These are phyloP conservation scores for Rosalia funebris DNA, from an alignment of 2,888 invertebrate genomes.

Conservation along the genomic window DNA sequence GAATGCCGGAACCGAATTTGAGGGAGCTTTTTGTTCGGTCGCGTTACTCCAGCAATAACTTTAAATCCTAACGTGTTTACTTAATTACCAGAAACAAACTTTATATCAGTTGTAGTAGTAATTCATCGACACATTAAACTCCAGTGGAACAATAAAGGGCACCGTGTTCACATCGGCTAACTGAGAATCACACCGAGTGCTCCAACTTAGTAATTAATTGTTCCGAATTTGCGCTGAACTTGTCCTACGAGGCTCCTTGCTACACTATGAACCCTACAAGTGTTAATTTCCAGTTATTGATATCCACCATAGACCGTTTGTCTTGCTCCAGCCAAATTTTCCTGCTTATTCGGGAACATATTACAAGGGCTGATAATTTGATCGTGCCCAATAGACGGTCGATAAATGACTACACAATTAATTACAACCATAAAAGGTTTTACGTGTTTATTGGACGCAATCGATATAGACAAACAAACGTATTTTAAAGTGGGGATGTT, in stretches of 20 bases:
- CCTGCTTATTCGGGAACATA: slow-evolving; percentile 20
- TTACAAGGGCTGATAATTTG: slow-evolving; percentile 30
- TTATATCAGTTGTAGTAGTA: slow-evolving; percentile 48
- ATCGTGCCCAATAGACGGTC: slow-evolving; percentile 30
- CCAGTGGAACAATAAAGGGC: slow-evolving; percentile 51
- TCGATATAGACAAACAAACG: slow-evolving; percentile 16
- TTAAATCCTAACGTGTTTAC: slow-evolving; percentile 28
- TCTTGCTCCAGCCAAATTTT: slow-evolving; percentile 27
- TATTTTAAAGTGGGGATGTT: slow-evolving; percentile 6
- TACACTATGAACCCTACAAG: slow-evolving; percentile 43
- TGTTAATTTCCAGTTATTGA: slow-evolving; percentile 55
- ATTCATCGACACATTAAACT: slow-evolving; percentile 55
- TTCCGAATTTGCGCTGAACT: slow-evolving; percentile 53
- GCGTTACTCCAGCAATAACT: slow-evolving; percentile 16
- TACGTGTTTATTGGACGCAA: slow-evolving; percentile 3
- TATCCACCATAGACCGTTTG: slow-evolving; percentile 38
- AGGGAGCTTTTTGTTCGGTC: slow-evolving; percentile 20
- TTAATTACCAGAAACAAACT: slow-evolving; percentile 47
- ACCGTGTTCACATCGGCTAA: slow-evolving; percentile 44
- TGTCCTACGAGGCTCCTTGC: slow-evolving; percentile 18
- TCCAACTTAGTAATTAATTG: slow-evolving; percentile 58
- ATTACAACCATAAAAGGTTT: slow-evolving; percentile 17
- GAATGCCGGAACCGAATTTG: slow-evolving; percentile 22
- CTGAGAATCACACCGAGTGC: slow-evolving; percentile 43
- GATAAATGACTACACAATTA: slow-evolving; percentile 30